Percentiles rank a stretch among this genome's conserved stretches.
Conservation (phyloP, 2,797 vertebrate species). For the Falco columbarius region DNA sequence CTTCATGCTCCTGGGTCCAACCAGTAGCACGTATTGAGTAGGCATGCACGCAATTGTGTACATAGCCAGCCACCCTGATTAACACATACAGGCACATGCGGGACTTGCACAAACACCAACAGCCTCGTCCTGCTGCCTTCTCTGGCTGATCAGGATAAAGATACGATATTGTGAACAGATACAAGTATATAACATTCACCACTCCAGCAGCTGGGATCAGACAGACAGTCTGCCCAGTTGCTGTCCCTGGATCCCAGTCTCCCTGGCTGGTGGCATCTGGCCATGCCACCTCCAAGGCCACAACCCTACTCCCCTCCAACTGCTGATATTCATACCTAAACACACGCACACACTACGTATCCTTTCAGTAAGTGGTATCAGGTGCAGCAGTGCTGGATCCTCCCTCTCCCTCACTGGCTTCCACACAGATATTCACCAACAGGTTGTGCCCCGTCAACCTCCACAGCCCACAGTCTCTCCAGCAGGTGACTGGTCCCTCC, state of each 20-base stretch:
- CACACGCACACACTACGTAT: accelerated
- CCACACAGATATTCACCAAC: background rate
- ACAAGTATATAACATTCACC: background rate
- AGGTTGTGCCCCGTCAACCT: background rate
- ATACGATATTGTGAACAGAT: background rate
- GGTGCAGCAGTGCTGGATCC: background rate
- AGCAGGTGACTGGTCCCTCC: background rate
- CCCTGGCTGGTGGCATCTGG: too few relatives aligned
- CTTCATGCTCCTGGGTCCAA: background rate
- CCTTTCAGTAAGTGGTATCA: background rate
- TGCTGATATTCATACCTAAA: background rate
- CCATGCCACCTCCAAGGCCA: background rate
- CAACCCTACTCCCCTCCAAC: background rate
- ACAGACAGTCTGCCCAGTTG: background rate
- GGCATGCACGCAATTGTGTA: background rate
- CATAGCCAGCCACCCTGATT: background rate
- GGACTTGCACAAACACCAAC: background rate
- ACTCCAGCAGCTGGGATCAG: background rate
- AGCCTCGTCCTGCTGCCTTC: background rate
- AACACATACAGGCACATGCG: background rate
- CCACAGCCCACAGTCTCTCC: background rate
- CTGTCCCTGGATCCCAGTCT: background rate
- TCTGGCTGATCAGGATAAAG: too few relatives aligned
- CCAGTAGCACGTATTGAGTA: background rate
- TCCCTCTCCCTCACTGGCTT: accelerated